Base-by-base conservation (phyloP, 2,113 vertebrate genomes). In the Pica pica region DNA sequence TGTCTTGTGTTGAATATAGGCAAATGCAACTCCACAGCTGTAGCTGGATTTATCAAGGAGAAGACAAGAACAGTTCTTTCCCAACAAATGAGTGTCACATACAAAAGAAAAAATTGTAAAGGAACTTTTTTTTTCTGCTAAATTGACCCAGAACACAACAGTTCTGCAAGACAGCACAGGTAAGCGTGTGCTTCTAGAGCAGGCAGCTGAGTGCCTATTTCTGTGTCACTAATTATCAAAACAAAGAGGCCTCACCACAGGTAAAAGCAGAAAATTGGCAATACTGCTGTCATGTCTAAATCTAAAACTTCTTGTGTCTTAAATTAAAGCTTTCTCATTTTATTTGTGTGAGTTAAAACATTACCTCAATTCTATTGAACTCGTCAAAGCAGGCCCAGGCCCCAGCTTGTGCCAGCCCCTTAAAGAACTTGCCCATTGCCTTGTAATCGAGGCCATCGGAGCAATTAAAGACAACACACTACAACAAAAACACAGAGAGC, bases 401-500 rank as follows among this genome's bases (percentile, higher is more conserved):
- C 86, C 99, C 99, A 73, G 98, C 98, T 69, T 99, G 99, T 47
- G 99, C 99, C 83, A 99, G 93, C 2, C 99, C 99, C 97, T 99
- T 99, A 64, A 99, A 99, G 96, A 99, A 99, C 93, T 99, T 99
- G 75, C 99, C 99, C 99, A 99, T 99, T 53, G 99, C 99, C 93
- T 99, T 99, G 97, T 99, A 99, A 96, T 99, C 98, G 26, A 99
- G 98, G 47, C 99, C 99, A 90, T 99, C 99, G 0, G 99, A 99
- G 93, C 99, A 99, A 94, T 99, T 99, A 96, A 99, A 99, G 81
- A 99, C 99, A 76, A 99, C 99, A 94, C 99, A 99, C 99, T 99
- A 26, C 73, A 97, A 91, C 68, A 94, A 93, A 83, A 69, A 42
- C 37, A 90, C 6, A 93, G n/a, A 90, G 30, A 83, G 55, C 52